Base-by-base conservation (phyloP, 2,888 invertebrate genomes). In the Unio delphinus region DNA sequence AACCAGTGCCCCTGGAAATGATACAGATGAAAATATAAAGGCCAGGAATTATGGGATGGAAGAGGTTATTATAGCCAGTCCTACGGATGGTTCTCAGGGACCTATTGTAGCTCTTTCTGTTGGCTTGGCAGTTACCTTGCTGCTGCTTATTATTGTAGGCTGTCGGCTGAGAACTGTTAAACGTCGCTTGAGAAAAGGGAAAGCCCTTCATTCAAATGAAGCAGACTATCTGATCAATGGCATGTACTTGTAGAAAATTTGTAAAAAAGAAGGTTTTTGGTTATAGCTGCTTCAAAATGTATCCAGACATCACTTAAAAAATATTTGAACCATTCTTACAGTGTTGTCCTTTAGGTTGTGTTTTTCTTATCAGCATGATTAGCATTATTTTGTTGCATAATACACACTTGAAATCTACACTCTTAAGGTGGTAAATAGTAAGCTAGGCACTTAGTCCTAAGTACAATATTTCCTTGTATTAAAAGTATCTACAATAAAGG, bases 191-290 rank as follows among this genome's bases (percentile, higher is more conserved):
- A 92, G 94, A 76, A 93, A 95, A 82, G 94, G 95, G 64, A 94
- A 95, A 90, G 93, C 94, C 65, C 93, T 94, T 26, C 95, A 95
- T 87, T 95, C 96, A 55, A 96, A 97, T 90, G 98, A 98, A 91
- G 96, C 97, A 0, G 98, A 98, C 92, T 98, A 97, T 91, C 92
- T 98, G 85, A 97, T 98, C 83, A 98, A 98, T 91, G 98, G 98
- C 87, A 98, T 98, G 97, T 98, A 98, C 91, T 93, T 98, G 88
- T 96, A 94, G 72, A 58, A 61, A 58, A 15, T 11, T 58, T 58
- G n/a, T 58, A 23, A 26, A 58, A 58, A 20, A 15, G n/a, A 58
- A 23, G 15, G 58, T 11, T 23, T 26, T 58, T 58, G 8, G 20
- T 58, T 58, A 58, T 23, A 18, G 28, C 23, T 61, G 15, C 26